Percentiles rank a stretch among this genome's conserved stretches.
Conservation (phyloP, 2,888 invertebrate species). For the Shargacucullia verbasci region DNA sequence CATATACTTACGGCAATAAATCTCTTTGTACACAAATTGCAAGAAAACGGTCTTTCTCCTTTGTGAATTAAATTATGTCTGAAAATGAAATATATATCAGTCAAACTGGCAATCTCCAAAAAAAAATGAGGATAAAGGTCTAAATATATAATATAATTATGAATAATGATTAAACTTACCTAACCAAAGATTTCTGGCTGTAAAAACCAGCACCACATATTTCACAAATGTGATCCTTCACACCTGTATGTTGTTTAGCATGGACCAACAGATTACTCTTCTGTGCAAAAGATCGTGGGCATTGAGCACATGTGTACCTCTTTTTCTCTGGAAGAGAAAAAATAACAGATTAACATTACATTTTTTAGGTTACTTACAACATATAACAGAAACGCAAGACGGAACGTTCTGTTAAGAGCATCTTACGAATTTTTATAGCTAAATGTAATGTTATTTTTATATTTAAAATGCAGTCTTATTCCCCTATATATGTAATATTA, state of each 20-base stretch:
- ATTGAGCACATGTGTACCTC: constrained; percentile 82
- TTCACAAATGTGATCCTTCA: constrained; percentile 87
- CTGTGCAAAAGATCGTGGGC: constrained; percentile 82
- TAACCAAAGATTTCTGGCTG: constrained; percentile 84
- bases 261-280: constrained; percentile 80
- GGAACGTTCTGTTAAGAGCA: too few relatives aligned
- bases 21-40: constrained; percentile 82
- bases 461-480: too few relatives aligned
- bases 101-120: too few relatives aligned
- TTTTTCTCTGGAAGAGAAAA: constrained; percentile 78
- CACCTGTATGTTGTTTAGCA: constrained; percentile 82
- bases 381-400: too few relatives aligned
- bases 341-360: too few relatives aligned
- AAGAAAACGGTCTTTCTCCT: constrained; percentile 83
- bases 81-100: constrained; percentile 63
- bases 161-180: too few relatives aligned
- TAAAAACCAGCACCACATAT: constrained; percentile 87
- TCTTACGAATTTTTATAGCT: too few relatives aligned
- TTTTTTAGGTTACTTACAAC: too few relatives aligned
- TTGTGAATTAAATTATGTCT: constrained; percentile 87
- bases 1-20: constrained; percentile 85
- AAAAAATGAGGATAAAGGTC: not conserved
- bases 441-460: too few relatives aligned
- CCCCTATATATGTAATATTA: too few relatives aligned
- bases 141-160: too few relatives aligned